Percentiles rank a stretch among this genome's conserved stretches.
phyloP scores from a whole-genome alignment of 2,797 vertebrate genomes.

The Hipposideros larvatus region DNA sequence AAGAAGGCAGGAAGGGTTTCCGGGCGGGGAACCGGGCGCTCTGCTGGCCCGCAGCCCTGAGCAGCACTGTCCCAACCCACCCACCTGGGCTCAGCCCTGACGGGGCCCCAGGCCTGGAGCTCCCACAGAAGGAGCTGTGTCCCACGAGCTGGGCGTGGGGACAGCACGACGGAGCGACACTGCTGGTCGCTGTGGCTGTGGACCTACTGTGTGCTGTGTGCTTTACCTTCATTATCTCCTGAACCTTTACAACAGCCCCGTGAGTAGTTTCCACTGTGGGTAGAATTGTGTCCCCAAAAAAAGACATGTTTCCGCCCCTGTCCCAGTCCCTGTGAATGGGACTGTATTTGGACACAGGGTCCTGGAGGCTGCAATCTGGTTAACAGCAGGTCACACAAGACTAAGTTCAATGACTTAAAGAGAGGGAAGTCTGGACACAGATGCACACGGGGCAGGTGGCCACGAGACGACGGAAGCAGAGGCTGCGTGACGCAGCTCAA shows the following conservation, averaged over 20 bases:
- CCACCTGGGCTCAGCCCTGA: neutral
- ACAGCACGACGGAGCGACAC: neutral
- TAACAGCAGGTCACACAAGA: neutral
- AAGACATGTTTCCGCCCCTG: fast-evolving
- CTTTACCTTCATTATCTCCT: fast-evolving
- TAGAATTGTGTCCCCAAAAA: neutral
- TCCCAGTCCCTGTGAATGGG: neutral
- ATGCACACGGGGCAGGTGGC: fast-evolving
- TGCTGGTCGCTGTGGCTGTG: fast-evolving
- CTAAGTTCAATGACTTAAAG: neutral
- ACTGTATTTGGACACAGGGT: too few relatives aligned
- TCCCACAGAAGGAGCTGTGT: neutral
- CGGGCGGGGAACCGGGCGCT: fast-evolving
- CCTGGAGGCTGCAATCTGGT: neutral
- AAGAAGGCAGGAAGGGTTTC: neutral
- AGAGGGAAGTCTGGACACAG: neutral
- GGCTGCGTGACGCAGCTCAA: fast-evolving
- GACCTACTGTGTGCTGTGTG: fast-evolving
- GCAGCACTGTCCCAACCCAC: neutral
- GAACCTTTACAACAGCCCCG: too few relatives aligned
- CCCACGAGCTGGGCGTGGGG: neutral
- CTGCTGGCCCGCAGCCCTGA: fast-evolving
- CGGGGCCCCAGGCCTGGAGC: too few relatives aligned
- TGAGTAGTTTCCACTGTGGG: too few relatives aligned
- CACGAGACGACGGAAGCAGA: neutral